Conservation (phyloP, 1,140 invertebrate genomes). For the Solenopsis fugax region DNA sequence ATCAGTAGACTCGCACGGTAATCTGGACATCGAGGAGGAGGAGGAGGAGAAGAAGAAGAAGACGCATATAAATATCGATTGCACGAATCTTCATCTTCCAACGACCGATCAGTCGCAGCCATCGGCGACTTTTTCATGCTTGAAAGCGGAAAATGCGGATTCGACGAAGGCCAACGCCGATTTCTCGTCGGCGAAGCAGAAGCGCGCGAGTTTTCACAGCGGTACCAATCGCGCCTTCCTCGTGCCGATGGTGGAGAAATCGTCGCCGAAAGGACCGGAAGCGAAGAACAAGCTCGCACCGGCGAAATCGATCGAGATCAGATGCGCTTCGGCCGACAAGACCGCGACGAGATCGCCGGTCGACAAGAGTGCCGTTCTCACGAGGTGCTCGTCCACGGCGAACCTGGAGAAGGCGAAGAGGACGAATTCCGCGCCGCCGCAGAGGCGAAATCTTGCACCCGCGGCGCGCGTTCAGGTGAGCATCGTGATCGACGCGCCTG, state of each 20-base stretch:
- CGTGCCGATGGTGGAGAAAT: conserved; percentile 62
- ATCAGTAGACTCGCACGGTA: neutral
- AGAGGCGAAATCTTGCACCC: conserved; percentile 64
- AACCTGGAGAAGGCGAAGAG: conserved; percentile 68
- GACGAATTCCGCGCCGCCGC: conserved; percentile 81
- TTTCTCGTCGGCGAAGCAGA: conserved; percentile 76
- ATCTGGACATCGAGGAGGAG: neutral
- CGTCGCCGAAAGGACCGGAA: conserved; percentile 39
- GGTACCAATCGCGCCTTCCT: conserved; percentile 81
- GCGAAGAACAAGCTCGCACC: conserved; percentile 18
- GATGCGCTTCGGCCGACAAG: neutral
- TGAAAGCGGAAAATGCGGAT: conserved; percentile 33
- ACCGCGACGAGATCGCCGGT: conserved; percentile 15
- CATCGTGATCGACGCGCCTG: conserved; percentile 79
- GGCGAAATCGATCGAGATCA: conserved; percentile 25
- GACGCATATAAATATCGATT: conserved; percentile 23
- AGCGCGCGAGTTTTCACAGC: conserved; percentile 81
- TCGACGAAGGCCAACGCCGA: conserved; percentile 56
- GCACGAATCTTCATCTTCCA: conserved; percentile 24
- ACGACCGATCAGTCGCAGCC: neutral
- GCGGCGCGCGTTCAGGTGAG: conserved; percentile 74
- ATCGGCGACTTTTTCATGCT: conserved; percentile 15
- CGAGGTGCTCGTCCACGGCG: neutral
- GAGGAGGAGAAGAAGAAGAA: conserved; percentile 52
- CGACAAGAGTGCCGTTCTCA: conserved; percentile 19